Conservation (phyloP, 1,140 invertebrate species). For the Bombus affinis region DNA sequence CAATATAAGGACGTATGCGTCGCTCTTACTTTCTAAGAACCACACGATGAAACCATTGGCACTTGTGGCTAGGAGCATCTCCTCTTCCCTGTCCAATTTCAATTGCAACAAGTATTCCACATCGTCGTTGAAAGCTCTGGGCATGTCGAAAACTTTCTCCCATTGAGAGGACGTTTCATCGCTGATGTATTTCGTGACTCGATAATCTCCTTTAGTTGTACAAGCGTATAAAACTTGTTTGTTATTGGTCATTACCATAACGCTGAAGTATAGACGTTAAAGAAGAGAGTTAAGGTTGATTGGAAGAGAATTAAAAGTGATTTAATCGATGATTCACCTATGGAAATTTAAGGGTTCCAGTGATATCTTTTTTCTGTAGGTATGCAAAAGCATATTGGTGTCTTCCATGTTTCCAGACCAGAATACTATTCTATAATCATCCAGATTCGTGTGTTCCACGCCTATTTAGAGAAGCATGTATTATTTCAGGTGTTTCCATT, state of each 20-base stretch:
- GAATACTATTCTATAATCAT: constrained; percentile 88
- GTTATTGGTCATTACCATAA: constrained; percentile 85
- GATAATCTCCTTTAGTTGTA: constrained; percentile 83
- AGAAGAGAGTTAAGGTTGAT: neutral
- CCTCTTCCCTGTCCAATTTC: constrained; percentile 91
- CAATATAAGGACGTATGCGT: constrained; percentile 88
- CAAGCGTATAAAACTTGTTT: constrained; percentile 85
- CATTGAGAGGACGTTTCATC: constrained; percentile 84
- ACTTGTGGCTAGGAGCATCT: constrained; percentile 91
- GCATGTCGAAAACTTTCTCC: constrained; percentile 84
- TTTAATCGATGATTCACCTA: constrained; percentile 81
- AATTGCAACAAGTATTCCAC: constrained; percentile 91
- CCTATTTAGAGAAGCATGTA: constrained; percentile 76
- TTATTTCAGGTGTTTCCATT: neutral
- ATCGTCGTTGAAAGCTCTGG: constrained; percentile 86
- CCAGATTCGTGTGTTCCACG: constrained; percentile 89
- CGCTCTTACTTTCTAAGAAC: constrained; percentile 84
- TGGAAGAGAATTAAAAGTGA: neutral
- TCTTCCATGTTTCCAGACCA: constrained; percentile 92
- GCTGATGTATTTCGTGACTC: constrained; percentile 83
- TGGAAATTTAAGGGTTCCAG: constrained; percentile 89
- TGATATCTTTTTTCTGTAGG: constrained; percentile 82
- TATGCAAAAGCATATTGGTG: constrained; percentile 86
- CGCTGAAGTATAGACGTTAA: constrained; percentile 80
- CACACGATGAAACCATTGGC: constrained; percentile 92